Percentiles rank a stretch among this genome's conserved stretches.
These are phyloP conservation scores for Pelochelys cantorii DNA, from an alignment of 2,797 vertebrate genomes.

Conservation along the genomic window DNA sequence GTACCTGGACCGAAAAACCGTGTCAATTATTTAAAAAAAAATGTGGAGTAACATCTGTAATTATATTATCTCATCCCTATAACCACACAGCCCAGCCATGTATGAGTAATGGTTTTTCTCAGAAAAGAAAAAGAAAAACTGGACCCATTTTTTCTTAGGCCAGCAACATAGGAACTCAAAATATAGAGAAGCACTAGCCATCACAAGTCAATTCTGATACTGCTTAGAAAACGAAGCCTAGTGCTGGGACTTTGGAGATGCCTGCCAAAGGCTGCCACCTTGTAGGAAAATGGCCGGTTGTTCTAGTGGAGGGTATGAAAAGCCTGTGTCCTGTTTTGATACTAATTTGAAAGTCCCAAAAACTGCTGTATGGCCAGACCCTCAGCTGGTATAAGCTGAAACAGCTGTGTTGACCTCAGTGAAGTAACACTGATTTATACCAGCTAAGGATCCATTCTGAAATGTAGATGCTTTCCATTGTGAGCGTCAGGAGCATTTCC, in stretches of 20 bases:
- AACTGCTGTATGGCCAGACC: background rate
- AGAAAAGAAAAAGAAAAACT: background rate
- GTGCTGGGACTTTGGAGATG: background rate
- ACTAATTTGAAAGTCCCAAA: background rate
- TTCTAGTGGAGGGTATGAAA: background rate
- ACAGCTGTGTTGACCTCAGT: background rate
- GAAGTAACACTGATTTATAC: background rate
- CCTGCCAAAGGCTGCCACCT: background rate
- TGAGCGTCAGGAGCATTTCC: background rate
- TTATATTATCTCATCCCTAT: background rate
- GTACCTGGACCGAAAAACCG: background rate
- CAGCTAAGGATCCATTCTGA: background rate
- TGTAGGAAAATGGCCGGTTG: background rate
- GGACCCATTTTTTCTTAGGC: background rate
- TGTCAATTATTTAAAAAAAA: background rate
- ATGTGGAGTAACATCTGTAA: background rate
- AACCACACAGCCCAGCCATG: background rate
- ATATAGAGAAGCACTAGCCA: background rate
- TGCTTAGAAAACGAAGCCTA: background rate
- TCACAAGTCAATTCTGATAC: background rate
- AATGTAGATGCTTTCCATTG: background rate
- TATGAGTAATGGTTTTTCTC: background rate
- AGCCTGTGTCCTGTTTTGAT: background rate
- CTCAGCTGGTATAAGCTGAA: fast-evolving
- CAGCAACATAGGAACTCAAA: background rate